A percentile compares a stretch with the other conserved stretches of the same genome.
phyloP scores from a whole-genome alignment of 2,888 invertebrate species.

The Lepidonotus clava region DNA sequence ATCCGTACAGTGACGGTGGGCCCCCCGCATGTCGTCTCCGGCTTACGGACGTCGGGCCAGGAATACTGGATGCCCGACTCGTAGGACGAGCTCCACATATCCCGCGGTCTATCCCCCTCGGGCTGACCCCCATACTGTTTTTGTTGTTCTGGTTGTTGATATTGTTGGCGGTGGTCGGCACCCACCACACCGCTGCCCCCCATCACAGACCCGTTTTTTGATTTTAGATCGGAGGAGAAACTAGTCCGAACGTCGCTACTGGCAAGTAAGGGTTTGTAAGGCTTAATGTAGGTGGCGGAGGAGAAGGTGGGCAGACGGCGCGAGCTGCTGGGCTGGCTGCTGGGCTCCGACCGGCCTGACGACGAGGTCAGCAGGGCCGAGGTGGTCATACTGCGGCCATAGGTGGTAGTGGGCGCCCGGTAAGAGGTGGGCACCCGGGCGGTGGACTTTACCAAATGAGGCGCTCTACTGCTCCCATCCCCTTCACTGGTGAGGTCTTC shows the following conservation, averaged over 20 bases:
- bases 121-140: no score
- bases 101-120: background rate
- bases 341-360: background rate
- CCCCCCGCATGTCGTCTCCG: slow-evolving; percentile 15
- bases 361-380: background rate
- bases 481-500: slow-evolving; percentile 7
- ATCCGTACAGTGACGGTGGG: slow-evolving; percentile 40
- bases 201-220: background rate
- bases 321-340: background rate
- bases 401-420: background rate
- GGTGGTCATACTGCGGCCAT: slow-evolving; percentile 8
- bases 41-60: slow-evolving; percentile 34
- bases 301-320: background rate
- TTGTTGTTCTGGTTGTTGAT: background rate
- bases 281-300: slow-evolving; percentile 42
- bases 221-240: slow-evolving; percentile 2
- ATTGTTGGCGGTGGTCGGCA: background rate
- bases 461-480: background rate
- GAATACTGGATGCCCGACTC: slow-evolving; percentile 45
- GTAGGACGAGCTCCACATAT: background rate
- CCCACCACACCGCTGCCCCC: background rate
- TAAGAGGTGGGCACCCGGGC: slow-evolving; percentile 29
- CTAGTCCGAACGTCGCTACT: slow-evolving; percentile 10
- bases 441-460: slow-evolving; percentile 17
- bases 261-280: slow-evolving; percentile 53